Percentiles rank a stretch among this genome's conserved stretches.
phyloP scores from a whole-genome alignment of 2,113 vertebrate species.

The Muntiacus muntjak region DNA sequence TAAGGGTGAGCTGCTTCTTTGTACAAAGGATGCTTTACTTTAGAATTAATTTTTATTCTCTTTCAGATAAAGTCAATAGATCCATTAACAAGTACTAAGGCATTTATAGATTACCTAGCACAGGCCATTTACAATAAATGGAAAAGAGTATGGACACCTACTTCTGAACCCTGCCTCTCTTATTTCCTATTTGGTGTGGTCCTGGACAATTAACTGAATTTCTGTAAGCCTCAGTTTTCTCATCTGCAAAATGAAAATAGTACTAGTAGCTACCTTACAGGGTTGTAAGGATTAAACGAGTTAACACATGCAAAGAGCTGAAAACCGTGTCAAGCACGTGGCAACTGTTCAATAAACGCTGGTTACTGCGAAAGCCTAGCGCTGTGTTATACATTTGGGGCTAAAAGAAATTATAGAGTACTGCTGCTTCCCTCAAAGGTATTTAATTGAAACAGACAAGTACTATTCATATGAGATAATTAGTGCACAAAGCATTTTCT shows the following conservation, averaged over 20 bases:
- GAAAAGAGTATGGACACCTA: neutral
- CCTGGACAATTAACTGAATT: neutral
- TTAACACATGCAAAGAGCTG: neutral
- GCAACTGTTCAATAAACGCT: neutral
- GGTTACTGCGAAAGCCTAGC: neutral
- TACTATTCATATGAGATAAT: slow-evolving; percentile 38
- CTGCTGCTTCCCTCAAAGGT: slow-evolving; percentile 32
- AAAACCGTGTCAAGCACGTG: neutral
- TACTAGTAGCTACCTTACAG: neutral
- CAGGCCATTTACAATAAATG: neutral
- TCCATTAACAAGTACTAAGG: neutral
- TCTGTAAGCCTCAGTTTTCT: neutral
- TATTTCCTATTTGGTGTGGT: neutral
- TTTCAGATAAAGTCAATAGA: slow-evolving; percentile 8
- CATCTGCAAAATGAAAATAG: neutral
- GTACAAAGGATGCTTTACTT: neutral
- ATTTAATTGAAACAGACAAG: slow-evolving; percentile 56
- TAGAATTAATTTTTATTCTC: neutral
- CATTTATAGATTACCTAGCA: neutral
- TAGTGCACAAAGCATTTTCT: neutral
- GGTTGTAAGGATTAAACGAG: neutral
- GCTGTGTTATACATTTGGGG: neutral
- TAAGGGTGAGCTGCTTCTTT: neutral
- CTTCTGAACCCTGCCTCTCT: neutral
- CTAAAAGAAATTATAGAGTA: neutral